Conservation (phyloP, 2,888 invertebrate genomes). For the Ferdinandea cuprea region DNA sequence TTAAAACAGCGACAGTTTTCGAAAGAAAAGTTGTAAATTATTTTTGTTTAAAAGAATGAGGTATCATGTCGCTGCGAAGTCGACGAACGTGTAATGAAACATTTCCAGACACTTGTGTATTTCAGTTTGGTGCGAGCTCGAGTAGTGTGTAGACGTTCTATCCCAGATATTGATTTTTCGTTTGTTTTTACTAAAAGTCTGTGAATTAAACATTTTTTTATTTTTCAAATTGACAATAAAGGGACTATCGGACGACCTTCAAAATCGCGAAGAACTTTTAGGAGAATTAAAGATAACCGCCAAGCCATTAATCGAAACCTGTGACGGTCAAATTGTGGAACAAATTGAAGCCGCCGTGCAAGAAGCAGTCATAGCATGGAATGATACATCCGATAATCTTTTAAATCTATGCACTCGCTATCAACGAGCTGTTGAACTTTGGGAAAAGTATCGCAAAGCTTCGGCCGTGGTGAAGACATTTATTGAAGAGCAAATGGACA, state of each 20-base stretch:
- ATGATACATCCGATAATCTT: constrained; percentile 90
- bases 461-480: constrained; percentile 90
- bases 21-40: too few relatives aligned
- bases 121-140: constrained; percentile 57
- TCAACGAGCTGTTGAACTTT: constrained; percentile 91
- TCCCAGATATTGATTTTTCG: constrained; percentile 41
- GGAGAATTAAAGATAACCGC: constrained; percentile 89
- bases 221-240: constrained; percentile 78
- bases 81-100: constrained; percentile 40
- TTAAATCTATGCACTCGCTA: constrained; percentile 90
- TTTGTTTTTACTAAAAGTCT: neutral
- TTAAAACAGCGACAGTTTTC: constrained; percentile 56
- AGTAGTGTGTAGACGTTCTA: constrained; percentile 59
- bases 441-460: constrained; percentile 91
- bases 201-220: neutral
- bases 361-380: constrained; percentile 91
- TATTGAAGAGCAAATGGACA: constrained; percentile 90
- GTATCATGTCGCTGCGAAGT: neutral
- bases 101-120: constrained; percentile 28
- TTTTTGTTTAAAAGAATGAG: neutral
- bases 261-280: constrained; percentile 89
- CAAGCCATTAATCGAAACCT: constrained; percentile 88
- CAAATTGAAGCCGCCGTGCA: constrained; percentile 90
- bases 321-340: constrained; percentile 88
- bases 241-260: constrained; percentile 91